Evolutionary conservation across 1,140 invertebrate species (phyloP).

Genomic region (Oreohelix idahoensis): DNA sequence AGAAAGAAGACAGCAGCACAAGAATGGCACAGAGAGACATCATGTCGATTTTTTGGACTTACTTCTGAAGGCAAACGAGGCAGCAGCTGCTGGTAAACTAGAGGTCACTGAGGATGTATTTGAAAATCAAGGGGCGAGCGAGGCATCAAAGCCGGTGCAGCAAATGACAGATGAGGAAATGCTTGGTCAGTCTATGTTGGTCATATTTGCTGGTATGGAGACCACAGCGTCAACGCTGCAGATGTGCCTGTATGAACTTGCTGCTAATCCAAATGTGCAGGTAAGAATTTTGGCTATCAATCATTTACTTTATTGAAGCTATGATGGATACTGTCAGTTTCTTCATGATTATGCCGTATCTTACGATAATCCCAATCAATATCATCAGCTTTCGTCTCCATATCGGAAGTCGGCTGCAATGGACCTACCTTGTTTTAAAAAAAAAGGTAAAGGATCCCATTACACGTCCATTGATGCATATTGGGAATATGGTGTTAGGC

Average conservation of each 20-base stretch:
- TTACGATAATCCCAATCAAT: too few relatives aligned
- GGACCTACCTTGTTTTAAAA: too few relatives aligned
- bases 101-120: background rate
- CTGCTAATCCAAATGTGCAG: background rate
- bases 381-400: too few relatives aligned
- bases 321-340: too few relatives aligned
- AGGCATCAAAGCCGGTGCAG: background rate
- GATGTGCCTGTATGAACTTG: constrained; percentile 23
- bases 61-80: background rate
- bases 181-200: constrained; percentile 13
- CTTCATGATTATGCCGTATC: too few relatives aligned
- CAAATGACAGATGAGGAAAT: background rate
- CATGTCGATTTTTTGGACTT: constrained; percentile 12
- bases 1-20: background rate
- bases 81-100: background rate
- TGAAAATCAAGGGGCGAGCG: background rate
- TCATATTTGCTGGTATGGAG: constrained; percentile 22
- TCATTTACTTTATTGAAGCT: too few relatives aligned
- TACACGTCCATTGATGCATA: too few relatives aligned
- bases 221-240: constrained; percentile 6
- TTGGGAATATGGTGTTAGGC: too few relatives aligned
- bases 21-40: background rate
- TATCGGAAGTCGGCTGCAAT: too few relatives aligned
- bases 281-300: background rate
- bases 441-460: too few relatives aligned